These are phyloP conservation scores for Zaprionus bogoriensis DNA, from an alignment of 2,888 invertebrate species.

Conservation along the genomic window DNA sequence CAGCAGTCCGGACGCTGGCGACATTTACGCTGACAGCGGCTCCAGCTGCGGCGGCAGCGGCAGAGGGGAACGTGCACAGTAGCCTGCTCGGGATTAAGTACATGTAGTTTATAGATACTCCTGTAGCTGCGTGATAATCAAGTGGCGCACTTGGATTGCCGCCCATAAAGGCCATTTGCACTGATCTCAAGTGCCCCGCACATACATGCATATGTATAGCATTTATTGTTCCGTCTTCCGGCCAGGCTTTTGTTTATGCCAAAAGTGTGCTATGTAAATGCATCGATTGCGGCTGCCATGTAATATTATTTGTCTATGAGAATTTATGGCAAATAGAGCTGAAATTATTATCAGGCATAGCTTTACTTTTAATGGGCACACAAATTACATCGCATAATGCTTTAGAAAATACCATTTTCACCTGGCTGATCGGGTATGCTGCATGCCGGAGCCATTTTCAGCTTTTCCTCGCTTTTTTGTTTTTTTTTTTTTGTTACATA, in stretches of 20 bases:
- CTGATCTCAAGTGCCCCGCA: constrained; percentile 27
- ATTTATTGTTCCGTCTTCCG: constrained; percentile 44
- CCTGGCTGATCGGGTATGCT: too few relatives aligned
- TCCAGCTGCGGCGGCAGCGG: constrained; percentile 16
- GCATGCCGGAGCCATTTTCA: too few relatives aligned
- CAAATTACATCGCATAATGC: too few relatives aligned
- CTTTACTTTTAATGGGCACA: neutral
- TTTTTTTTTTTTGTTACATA: neutral
- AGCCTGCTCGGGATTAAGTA: constrained; percentile 26
- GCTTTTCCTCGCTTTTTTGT: too few relatives aligned
- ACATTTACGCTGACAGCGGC: constrained; percentile 23
- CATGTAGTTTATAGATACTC: constrained; percentile 46
- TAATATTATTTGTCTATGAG: neutral
- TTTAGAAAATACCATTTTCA: too few relatives aligned
- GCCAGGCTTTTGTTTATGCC: constrained; percentile 36
- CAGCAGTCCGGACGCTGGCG: constrained; percentile 8
- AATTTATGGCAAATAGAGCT: constrained; percentile 11
- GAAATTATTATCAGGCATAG: constrained; percentile 14
- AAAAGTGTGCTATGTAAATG: constrained; percentile 15
- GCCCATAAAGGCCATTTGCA: constrained; percentile 44
- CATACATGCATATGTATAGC: too few relatives aligned
- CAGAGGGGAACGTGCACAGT: constrained; percentile 11
- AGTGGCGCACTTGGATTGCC: constrained; percentile 53
- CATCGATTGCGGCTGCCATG: neutral
- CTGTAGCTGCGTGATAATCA: constrained; percentile 51